Base-by-base conservation (phyloP, 1,140 invertebrate genomes). In the Tetranychus urticae region DNA sequence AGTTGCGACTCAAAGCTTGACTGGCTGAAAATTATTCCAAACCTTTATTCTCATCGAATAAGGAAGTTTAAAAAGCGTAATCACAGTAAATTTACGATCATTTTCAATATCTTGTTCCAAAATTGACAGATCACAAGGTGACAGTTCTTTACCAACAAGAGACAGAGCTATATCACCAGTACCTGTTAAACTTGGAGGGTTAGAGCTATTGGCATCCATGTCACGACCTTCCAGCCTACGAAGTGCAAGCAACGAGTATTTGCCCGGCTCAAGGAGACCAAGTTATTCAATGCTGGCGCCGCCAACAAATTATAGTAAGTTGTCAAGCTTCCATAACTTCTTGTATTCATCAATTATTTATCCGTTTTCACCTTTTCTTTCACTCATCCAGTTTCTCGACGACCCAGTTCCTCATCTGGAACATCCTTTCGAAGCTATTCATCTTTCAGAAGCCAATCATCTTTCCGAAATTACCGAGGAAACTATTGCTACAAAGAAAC, bases 301-400 rank as follows among this genome's bases (percentile, higher is more conserved):
- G 2, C 64, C 64, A 2, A 63, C 64, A 12, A 63, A 61, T 42
- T 37, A 63, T n/a, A 62, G 64, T 63, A 34, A 55, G 39, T 42
- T 6, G 39, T 42, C 39, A 10, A 42, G 5, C 39, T 42, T 23
- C 23, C 23, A 23, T n/a, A 23, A 23, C 23, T 23, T 23, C 23
- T 23, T 23, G 0, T 23, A 23, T 23, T 23, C 23, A 23, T 23
- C 23, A 23, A 0, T 23, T 23, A 23, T 42, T 42, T 42, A 42
- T 42, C 39, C 5, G 39, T 42, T 42, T 42, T 42, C 5, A 42
- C 5, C 39, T 42, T 42, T 42, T 42, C 10, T 14, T 50, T 8
- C 35, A 4, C 12, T 23, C 10, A 0, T 59, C 14, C 33, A 64
- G 63, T 58, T 59, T 64, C 63, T 31, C 60, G 63, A 13, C 34